These are phyloP conservation scores for Dasyornis broadbenti DNA, from an alignment of 2,113 vertebrate genomes.

Conservation along the genomic window DNA sequence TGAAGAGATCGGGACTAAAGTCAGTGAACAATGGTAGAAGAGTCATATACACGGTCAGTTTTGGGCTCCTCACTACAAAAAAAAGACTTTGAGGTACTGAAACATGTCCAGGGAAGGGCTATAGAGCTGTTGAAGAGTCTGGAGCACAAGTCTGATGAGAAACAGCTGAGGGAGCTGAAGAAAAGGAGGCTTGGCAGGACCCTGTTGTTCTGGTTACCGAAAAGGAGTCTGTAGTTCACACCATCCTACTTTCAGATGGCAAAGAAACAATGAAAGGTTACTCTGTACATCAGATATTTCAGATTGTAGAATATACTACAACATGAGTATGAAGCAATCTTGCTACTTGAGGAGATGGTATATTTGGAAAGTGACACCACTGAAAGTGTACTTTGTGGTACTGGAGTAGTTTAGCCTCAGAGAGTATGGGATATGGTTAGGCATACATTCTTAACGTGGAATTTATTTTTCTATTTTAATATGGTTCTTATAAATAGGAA, in stretches of 20 bases:
- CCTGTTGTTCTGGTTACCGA: not conserved
- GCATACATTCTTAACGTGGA: not conserved
- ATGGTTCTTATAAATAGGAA: not conserved
- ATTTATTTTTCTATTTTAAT: not conserved
- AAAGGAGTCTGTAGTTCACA: not conserved
- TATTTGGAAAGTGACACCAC: not conserved
- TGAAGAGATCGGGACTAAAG: not conserved
- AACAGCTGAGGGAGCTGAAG: not conserved
- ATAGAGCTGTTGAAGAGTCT: fast-evolving
- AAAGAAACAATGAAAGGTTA: not conserved
- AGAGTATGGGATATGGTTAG: not conserved
- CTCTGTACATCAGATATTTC: not conserved
- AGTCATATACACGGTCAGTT: not conserved
- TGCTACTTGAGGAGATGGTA: not conserved
- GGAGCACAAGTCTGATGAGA: not conserved
- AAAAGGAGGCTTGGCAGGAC: not conserved
- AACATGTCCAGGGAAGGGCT: not conserved
- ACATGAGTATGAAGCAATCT: not conserved
- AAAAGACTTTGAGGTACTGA: not conserved
- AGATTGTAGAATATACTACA: not conserved
- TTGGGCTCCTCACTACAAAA: too few species aligned
- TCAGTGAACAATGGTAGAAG: not conserved
- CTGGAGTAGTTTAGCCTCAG: not conserved
- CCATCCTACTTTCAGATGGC: not conserved
- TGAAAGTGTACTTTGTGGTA: fast-evolving